A percentile compares a stretch with the other conserved stretches of the same genome.
Evolutionary conservation across 2,113 vertebrate genomes (phyloP).

Genomic region (Boulengeromyrus knoepffleri): DNA sequence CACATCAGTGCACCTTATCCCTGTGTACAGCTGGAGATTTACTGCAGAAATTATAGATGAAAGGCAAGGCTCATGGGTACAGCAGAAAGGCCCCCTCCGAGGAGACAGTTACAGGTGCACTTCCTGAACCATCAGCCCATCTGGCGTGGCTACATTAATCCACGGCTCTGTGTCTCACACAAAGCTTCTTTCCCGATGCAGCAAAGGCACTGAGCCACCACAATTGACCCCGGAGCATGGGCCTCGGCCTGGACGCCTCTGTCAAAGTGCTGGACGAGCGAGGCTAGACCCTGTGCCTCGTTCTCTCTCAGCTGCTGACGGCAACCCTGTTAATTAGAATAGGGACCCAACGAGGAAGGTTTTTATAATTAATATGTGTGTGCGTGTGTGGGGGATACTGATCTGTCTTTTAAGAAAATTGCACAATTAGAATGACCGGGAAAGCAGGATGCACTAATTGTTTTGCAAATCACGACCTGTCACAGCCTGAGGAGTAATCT

Average conservation of each 20-base stretch:
- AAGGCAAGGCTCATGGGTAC: neutral
- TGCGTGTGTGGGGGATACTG: neutral
- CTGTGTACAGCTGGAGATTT: neutral
- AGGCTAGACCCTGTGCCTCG: neutral
- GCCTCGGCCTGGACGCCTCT: neutral
- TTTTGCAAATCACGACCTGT: neutral
- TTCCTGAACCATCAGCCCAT: neutral
- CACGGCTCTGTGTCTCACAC: neutral
- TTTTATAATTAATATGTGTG: slow-evolving; percentile 3
- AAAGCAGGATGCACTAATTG: neutral
- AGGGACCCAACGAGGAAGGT: neutral
- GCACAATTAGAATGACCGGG: neutral
- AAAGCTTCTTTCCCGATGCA: neutral
- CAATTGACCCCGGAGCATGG: neutral
- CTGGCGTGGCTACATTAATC: neutral
- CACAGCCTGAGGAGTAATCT: neutral
- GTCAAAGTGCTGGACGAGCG: neutral
- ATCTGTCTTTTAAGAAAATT: neutral
- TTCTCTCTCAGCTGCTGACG: neutral
- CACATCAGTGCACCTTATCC: neutral
- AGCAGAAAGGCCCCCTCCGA: neutral
- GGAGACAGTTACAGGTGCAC: neutral
- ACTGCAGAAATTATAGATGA: neutral
- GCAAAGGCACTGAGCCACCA: neutral
- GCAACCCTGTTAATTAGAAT: neutral